Evolutionary conservation across 2,888 invertebrate species (phyloP).

Genomic region (Drosophila flavopinicola): DNA sequence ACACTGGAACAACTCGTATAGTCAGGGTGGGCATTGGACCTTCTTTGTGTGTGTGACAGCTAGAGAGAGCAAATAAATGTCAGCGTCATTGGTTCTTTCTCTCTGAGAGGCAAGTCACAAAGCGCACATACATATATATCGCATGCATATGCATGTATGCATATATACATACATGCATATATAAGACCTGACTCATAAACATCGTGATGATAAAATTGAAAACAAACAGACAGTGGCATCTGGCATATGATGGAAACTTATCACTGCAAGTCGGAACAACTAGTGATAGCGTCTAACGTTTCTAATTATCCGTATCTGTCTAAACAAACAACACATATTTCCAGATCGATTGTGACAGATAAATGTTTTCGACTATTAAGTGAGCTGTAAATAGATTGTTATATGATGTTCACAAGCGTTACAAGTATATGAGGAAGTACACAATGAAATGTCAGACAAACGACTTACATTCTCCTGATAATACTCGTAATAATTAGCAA

Average conservation of each 20-base stretch:
- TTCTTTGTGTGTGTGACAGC: slow-evolving; percentile 38
- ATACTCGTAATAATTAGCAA: background rate
- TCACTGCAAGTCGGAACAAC: background rate
- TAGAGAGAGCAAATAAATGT: background rate
- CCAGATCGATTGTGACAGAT: background rate
- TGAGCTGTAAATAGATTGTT: no score
- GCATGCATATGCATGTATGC: background rate
- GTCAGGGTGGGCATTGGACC: slow-evolving; percentile 10
- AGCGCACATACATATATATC: background rate
- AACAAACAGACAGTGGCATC: slow-evolving; percentile 2
- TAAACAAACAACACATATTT: background rate
- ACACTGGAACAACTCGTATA: slow-evolving; percentile 12
- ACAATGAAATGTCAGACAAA: background rate
- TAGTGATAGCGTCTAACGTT: slow-evolving; percentile 31
- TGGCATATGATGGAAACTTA: slow-evolving; percentile 13
- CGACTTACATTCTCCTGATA: no score
- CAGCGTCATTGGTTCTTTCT: background rate
- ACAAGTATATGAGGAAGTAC: no score
- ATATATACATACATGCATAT: no score
- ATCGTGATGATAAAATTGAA: slow-evolving; percentile 12
- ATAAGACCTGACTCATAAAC: slow-evolving; percentile 22
- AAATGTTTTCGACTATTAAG: no score
- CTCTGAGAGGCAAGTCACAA: slow-evolving; percentile 11
- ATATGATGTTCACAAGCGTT: no score
- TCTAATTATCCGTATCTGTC: slow-evolving; percentile 3